Percentiles rank a stretch among this genome's conserved stretches.
These are phyloP conservation scores for Megaleporinus macrocephalus DNA, from an alignment of 2,113 vertebrate species.

Conservation along the genomic window DNA sequence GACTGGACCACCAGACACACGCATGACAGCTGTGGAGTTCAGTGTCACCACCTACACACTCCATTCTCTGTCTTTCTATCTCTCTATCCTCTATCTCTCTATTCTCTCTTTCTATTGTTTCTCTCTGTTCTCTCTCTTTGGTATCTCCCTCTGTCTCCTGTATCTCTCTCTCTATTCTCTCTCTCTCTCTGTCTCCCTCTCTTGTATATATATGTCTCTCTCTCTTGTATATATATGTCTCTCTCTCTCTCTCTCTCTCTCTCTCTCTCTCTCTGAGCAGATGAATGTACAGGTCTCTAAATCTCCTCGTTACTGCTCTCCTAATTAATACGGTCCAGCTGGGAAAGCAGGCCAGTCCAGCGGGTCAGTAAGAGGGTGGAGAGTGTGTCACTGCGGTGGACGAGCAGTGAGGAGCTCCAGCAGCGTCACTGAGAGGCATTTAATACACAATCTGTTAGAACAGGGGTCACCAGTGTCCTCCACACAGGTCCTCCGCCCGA, in stretches of 20 bases:
- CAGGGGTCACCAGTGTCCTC: background rate
- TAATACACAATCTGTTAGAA: background rate
- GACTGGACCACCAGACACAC: constrained; percentile 58
- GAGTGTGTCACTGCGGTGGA: background rate
- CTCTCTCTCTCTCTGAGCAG: no score
- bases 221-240: no score
- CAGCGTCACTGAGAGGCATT: background rate
- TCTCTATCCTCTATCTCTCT: no score
- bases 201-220: no score
- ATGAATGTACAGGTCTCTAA: no score
- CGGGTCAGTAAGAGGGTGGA: background rate
- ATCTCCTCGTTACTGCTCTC: background rate
- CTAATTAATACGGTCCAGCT: background rate
- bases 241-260: no score
- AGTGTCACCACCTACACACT: background rate
- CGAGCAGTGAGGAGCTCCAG: no score
- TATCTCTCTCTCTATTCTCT: no score
- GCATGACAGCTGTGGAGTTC: constrained; percentile 25
- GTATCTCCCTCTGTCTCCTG: no score
- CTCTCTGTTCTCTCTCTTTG: no score
- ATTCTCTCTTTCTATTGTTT: no score
- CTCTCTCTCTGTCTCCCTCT: background rate
- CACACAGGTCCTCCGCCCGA: background rate
- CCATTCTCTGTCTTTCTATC: background rate
- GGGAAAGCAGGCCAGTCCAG: background rate